Percentiles rank a stretch among this genome's conserved stretches.
Evolutionary conservation across 2,888 invertebrate genomes (phyloP).

Genomic region (Mycalesis mineus): DNA sequence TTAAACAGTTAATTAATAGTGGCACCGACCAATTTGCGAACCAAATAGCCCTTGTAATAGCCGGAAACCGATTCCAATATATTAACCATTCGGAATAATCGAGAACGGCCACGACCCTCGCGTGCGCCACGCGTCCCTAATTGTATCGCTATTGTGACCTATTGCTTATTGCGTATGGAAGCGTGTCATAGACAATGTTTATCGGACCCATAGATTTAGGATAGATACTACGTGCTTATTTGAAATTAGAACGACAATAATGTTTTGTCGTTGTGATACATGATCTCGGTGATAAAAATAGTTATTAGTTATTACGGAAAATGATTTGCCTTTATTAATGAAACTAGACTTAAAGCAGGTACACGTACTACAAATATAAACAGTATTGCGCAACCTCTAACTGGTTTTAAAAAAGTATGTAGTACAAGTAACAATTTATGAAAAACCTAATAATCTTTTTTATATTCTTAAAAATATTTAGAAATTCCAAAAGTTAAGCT

Average conservation of each 20-base stretch:
- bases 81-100: conserved; percentile 66
- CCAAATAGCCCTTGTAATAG: conserved; percentile 58
- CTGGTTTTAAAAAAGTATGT: too few species aligned
- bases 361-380: too few species aligned
- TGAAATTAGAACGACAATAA: neutral
- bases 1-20: conserved; percentile 61
- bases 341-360: too few species aligned
- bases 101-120: conserved; percentile 51
- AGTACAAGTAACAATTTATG: too few species aligned
- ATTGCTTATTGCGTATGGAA: conserved; percentile 21
- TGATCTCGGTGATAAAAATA: neutral
- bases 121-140: conserved; percentile 52
- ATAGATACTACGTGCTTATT: neutral
- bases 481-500: too few species aligned
- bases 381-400: too few species aligned
- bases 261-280: neutral
- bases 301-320: too few species aligned
- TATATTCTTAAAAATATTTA: too few species aligned
- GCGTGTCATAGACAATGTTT: conserved; percentile 58
- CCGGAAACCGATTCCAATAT: conserved; percentile 50
- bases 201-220: conserved; percentile 41
- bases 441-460: too few species aligned
- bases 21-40: conserved; percentile 55
- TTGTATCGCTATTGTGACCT: conserved; percentile 8
- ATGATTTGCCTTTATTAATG: too few species aligned